phyloP scores from a whole-genome alignment of 2,113 vertebrate species.

The Cyprichromis sp. region DNA sequence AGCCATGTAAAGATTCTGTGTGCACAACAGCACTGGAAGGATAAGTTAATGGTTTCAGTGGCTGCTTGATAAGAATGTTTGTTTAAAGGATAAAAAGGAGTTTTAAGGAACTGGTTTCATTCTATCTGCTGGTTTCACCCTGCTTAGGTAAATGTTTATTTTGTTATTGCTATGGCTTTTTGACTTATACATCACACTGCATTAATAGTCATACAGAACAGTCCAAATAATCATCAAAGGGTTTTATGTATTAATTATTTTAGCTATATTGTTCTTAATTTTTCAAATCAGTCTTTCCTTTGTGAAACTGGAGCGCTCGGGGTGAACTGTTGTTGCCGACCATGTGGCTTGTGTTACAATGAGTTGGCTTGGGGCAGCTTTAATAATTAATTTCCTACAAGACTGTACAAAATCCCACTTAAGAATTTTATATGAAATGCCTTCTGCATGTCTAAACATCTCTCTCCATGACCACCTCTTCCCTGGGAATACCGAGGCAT shows the following conservation, averaged over 20 bases:
- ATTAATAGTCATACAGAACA: not conserved
- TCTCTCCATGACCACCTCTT: not conserved
- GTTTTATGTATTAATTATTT: fast-evolving
- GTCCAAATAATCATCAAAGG: not conserved
- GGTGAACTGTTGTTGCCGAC: not conserved
- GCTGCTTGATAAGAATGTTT: not conserved
- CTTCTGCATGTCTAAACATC: not conserved
- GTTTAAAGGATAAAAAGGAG: not conserved
- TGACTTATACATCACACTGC: fast-evolving
- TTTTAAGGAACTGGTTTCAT: not conserved
- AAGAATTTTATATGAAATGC: not conserved
- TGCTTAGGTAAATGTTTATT: not conserved
- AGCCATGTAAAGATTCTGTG: not conserved
- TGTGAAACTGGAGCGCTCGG: not conserved
- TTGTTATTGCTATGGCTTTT: not conserved
- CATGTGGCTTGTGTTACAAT: not conserved
- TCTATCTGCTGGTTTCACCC: not conserved
- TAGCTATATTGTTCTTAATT: not conserved
- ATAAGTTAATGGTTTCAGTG: not conserved
- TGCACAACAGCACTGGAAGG: not conserved
- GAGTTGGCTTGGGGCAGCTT: not conserved
- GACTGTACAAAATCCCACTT: not conserved
- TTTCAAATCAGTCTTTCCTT: not conserved
- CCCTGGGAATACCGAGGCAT: not conserved
- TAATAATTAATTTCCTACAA: not conserved